These are phyloP conservation scores for Archilochus colubris DNA, from an alignment of 2,113 vertebrate genomes.

Conservation along the genomic window DNA sequence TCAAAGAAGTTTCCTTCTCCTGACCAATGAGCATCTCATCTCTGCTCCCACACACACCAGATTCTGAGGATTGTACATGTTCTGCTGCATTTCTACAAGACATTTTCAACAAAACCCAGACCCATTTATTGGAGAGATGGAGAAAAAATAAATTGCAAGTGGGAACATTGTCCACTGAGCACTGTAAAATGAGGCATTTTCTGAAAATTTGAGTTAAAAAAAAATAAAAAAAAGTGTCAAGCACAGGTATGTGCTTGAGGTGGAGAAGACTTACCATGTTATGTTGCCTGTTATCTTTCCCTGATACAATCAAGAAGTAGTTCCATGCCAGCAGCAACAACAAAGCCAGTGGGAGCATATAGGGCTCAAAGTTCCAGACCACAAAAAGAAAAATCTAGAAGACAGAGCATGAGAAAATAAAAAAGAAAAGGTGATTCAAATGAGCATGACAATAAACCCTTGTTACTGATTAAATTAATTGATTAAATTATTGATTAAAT, in stretches of 20 bases:
- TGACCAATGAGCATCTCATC: neutral
- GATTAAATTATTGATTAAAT: neutral
- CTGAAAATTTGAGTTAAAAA: neutral
- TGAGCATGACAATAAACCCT: constrained; percentile 34
- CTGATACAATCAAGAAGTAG: constrained; percentile 92
- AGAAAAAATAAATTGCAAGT: constrained; percentile 21
- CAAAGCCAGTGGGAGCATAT: constrained; percentile 93
- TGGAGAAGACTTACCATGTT: constrained; percentile 87
- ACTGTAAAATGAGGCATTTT: neutral
- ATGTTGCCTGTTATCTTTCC: constrained; percentile 90
- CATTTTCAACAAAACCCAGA: constrained; percentile 6
- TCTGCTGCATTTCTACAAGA: neutral
- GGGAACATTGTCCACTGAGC: neutral
- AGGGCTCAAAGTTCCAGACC: constrained; percentile 99
- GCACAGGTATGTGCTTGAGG: neutral
- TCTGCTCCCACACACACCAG: neutral
- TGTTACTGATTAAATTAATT: neutral
- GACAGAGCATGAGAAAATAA: neutral
- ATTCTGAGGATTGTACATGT: neutral
- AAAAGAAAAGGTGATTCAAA: neutral
- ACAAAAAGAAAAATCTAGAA: constrained; percentile 91
- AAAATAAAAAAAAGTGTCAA: neutral
- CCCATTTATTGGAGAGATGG: neutral
- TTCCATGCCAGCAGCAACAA: constrained; percentile 92
- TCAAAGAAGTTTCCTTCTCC: neutral